phyloP scores from a whole-genome alignment of 2,888 invertebrate species.

The Alloplasta piceator region DNA sequence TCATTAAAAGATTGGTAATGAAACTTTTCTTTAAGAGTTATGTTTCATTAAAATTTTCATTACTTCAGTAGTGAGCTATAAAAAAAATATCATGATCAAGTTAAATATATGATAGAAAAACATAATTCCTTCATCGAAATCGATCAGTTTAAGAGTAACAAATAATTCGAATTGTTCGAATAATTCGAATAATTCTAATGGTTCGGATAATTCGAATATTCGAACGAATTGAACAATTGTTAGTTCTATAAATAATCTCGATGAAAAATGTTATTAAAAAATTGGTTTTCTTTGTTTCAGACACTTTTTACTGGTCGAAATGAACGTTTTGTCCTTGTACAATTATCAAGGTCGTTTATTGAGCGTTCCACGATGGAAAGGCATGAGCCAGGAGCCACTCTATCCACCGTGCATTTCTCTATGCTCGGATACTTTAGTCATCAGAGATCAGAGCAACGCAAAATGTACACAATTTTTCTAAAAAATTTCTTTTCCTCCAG shows the following conservation, averaged over 20 bases:
- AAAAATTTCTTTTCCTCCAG: no score
- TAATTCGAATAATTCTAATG: no score
- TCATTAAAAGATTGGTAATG: no score
- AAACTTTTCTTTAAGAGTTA: no score
- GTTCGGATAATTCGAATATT: no score
- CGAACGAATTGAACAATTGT: neutral
- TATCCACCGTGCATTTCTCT: slow-evolving; percentile 91
- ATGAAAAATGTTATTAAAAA: slow-evolving; percentile 38
- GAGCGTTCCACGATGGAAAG: slow-evolving; percentile 93
- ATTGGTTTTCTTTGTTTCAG: slow-evolving; percentile 86
- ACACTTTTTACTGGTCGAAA: slow-evolving; percentile 95
- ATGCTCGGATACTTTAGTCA: slow-evolving; percentile 93
- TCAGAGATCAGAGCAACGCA: slow-evolving; percentile 93
- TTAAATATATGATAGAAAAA: no score
- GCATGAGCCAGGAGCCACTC: slow-evolving; percentile 92
- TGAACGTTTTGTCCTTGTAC: slow-evolving; percentile 92
- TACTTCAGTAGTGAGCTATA: no score
- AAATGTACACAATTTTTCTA: slow-evolving; percentile 86
- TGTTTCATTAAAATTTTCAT: no score
- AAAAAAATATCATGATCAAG: no score
- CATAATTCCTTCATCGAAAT: no score
- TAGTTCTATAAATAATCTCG: slow-evolving; percentile 8
- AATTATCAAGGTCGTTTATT: slow-evolving; percentile 96
- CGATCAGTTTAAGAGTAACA: no score
- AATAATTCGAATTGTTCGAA: no score